phyloP scores from a whole-genome alignment of 2,797 vertebrate species.

The Poliocrania exsul region DNA sequence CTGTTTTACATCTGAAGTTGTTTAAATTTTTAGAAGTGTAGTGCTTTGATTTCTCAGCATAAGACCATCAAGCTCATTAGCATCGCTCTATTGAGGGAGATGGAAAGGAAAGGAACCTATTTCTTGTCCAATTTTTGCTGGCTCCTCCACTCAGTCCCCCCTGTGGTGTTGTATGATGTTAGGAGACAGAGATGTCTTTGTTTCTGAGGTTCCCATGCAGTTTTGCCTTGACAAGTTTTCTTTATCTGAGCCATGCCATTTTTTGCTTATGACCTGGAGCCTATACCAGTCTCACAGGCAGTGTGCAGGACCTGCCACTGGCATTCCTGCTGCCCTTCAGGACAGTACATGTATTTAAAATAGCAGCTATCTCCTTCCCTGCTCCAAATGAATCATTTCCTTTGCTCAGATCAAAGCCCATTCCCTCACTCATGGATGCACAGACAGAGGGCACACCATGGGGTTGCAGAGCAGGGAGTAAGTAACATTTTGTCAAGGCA shows the following conservation, averaged over 20 bases:
- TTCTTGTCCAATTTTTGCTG: neutral
- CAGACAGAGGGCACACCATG: neutral
- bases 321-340: neutral
- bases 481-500: neutral
- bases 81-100: neutral
- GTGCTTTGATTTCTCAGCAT: neutral
- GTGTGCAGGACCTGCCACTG: neutral
- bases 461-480: neutral
- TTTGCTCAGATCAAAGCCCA: neutral
- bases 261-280: neutral
- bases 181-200: neutral
- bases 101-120: neutral
- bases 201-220: neutral
- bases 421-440: neutral
- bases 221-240: neutral
- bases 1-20: neutral
- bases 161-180: neutral
- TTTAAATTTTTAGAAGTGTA: neutral
- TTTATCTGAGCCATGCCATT: neutral
- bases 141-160: neutral
- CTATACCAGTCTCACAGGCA: neutral
- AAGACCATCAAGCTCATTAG: neutral
- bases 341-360: neutral
- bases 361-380: neutral
- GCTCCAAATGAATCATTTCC: rapidly evolving